Evolutionary conservation across 2,113 vertebrate genomes (phyloP), one percentile per base, ranked within the genome.

Genomic region (Gracilinanus agilis): DNA sequence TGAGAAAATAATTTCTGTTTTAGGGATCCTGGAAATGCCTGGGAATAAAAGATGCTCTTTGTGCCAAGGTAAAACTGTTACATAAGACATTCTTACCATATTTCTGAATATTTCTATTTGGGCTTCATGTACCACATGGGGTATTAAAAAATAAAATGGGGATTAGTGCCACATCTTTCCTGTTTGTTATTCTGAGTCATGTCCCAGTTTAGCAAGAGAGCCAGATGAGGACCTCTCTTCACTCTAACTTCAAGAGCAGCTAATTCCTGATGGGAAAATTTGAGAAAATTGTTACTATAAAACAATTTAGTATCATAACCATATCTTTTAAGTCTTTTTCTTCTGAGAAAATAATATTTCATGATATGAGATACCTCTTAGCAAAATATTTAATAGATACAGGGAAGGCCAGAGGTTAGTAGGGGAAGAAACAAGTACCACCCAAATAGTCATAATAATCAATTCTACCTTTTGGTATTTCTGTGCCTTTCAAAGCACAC

Each of bases 181-280:
- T 97, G 95, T 97, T 98, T 97, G 95, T 96, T 97, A 95, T 97
- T 97, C 96, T 98, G 97, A 98, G 93, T 97, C 97, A 97, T 55
- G 90, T 91, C 95, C 55, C 90, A 96, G 89, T 96, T 92, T 97
- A 95, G 96, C 94, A 89, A 91, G 90, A 92, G 90, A 93, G 90
- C 93, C 96, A 95, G 95, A 96, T 19, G n/a, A 93, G 96, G 97
- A 98, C 97, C 97, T 98, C 93, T 93, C 91, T 90, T 94, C 88
- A 40, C 44, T 96, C 94, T 89, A 96, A 92, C 61, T 93, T 94
- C 95, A 97, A 96, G 54, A 95, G 88, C 91, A 93, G 83, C 75
- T 92, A 83, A 88, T 93, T 49, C 61, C 67, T 94, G 88, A 92
- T 96, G 95, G 97, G 97, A 97, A 98, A 55, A 92, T 94, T 96